Conservation (phyloP, 2,113 vertebrate genomes). For the Percopsis transmontana region DNA sequence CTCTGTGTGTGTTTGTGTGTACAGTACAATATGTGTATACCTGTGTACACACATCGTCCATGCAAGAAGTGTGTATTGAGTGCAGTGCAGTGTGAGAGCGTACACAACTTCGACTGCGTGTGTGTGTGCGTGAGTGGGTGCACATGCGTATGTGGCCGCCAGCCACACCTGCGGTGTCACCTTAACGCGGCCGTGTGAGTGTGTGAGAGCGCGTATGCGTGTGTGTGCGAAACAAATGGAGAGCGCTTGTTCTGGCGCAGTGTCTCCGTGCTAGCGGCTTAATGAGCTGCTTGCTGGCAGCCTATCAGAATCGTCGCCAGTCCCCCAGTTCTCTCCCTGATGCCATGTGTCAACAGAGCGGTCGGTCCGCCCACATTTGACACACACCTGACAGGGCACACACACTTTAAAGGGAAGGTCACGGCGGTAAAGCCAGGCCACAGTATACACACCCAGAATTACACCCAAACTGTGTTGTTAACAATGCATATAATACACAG, state of each 20-base stretch:
- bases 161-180: constrained; percentile 49
- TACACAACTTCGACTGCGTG: background rate
- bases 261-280: constrained; percentile 41
- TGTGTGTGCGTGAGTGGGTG: constrained; percentile 7
- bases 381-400: constrained; percentile 49
- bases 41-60: background rate
- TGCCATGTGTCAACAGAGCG: constrained; percentile 47
- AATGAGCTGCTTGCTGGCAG: constrained; percentile 64
- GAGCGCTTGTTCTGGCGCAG: constrained; percentile 56
- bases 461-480: background rate
- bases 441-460: constrained; percentile 12
- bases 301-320: constrained; percentile 52
- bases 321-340: constrained; percentile 54
- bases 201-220: constrained; percentile 37
- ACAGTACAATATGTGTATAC: background rate
- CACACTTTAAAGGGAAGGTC: constrained; percentile 6
- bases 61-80: background rate
- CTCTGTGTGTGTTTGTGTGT: constrained; percentile 6
- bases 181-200: constrained; percentile 57
- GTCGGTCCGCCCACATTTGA: constrained; percentile 59
- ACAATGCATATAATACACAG: no score
- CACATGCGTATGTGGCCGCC: constrained; percentile 26
- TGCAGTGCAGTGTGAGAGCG: background rate
- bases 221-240: constrained; percentile 75
- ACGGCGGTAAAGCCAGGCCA: background rate